These are phyloP conservation scores for Amiota minor DNA, from an alignment of 2,888 invertebrate genomes.

Conservation along the genomic window DNA sequence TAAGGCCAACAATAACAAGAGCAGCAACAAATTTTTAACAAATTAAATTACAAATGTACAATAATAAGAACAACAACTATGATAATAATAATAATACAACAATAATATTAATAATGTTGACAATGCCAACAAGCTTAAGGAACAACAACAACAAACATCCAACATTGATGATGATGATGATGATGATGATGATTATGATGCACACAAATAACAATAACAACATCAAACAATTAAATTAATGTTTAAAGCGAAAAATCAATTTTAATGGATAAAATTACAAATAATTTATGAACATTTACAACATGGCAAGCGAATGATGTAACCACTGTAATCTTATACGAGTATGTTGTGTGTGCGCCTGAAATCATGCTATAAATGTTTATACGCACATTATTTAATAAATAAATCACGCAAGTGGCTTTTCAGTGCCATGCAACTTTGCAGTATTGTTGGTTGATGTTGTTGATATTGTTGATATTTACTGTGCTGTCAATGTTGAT, in stretches of 20 bases:
- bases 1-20: slow-evolving; percentile 11
- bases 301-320: neutral
- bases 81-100: slow-evolving; percentile 38
- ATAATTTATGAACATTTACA: slow-evolving; percentile 28
- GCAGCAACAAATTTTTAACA: slow-evolving; percentile 21
- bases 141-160: slow-evolving; percentile 22
- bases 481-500: no score
- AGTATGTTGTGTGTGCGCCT: slow-evolving; percentile 7
- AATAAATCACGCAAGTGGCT: slow-evolving; percentile 16
- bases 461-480: neutral
- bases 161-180: slow-evolving; percentile 31
- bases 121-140: slow-evolving; percentile 36
- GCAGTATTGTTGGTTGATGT: neutral
- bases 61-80: slow-evolving; percentile 1
- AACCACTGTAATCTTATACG: neutral
- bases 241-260: slow-evolving; percentile 64
- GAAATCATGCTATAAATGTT: slow-evolving; percentile 14
- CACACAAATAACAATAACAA: slow-evolving; percentile 43
- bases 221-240: slow-evolving; percentile 58
- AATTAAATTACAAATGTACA: slow-evolving; percentile 42
- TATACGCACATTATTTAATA: slow-evolving; percentile 15
- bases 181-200: slow-evolving; percentile 58
- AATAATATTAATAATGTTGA: slow-evolving; percentile 29
- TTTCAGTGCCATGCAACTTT: neutral
- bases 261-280: slow-evolving; percentile 53